Base-by-base conservation (phyloP, 2,113 vertebrate genomes). In the Mormyrus iriodes region DNA sequence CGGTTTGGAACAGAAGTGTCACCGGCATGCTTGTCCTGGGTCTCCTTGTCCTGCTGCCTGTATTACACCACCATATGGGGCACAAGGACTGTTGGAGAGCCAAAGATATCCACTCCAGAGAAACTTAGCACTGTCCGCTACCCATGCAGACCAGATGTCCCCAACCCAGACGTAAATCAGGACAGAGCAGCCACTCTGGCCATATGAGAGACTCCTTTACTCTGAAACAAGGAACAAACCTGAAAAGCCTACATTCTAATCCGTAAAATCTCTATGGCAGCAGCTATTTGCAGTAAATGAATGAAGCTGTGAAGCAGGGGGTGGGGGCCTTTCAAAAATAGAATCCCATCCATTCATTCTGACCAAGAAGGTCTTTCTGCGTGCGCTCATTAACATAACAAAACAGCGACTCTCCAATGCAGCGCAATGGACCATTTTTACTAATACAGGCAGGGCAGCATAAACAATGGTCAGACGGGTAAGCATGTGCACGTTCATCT, bases 321-420 rank as follows among this genome's bases (percentile, higher is more conserved):
- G 44, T 69, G 27, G 44, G 82, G 44, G 85, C 65, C 87, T 87
- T 87, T 86, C 49, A 52, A 51, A 83, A 88, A 69, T 39, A 76
- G 85, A 88, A 88, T 48, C 65, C 44, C 85, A 42, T 61, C 88
- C 76, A 91, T 91, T 87, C 90, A 92, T 89, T 17, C 39, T 3
- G n/a, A 87, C 61, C 53, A 82, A 90, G 90, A 91, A 90, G 88
- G 88, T 69, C 92, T 92, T 92, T 90, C 82, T 91, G 89, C 91
- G 69, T 90, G n/a, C 83, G 69, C 69, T 86, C 88, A 92, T 93
- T 92, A 92, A 90, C 91, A 92, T 91, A 89, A 92, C 91, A 93
- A 93, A 90, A 84, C 85, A 10, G 85, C 9, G 21, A 44, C 61
- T 89, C 86, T 90, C 85, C 85, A 58, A 65, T 48, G 86, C 52